Evolutionary conservation across 1,140 invertebrate genomes (phyloP), one percentile per base, ranked within the genome.

Genomic region (Drosophila subpulchrella): DNA sequence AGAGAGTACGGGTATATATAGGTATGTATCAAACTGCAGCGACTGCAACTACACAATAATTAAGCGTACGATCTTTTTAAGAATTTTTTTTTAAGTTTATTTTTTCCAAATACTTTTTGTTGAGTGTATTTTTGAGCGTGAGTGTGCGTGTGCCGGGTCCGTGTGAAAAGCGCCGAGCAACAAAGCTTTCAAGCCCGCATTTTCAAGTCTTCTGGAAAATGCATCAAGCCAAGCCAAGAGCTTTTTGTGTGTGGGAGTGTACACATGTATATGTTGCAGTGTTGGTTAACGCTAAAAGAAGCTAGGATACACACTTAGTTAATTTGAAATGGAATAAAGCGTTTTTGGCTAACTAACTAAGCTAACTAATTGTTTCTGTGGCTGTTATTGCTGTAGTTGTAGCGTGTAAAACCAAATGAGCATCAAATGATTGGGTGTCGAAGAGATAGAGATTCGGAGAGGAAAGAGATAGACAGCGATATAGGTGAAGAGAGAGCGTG

Each of bases 291-390:
- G 59, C 84, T 83, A 89, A 80, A 55, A 71, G 65, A 88, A 86
- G 76, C 84, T 88, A 88, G 78, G 48, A 88, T 81, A 88, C 83
- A 88, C 76, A 88, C 86, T 88, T 77, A 89, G 44, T 82, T 81
- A 74, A 84, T 77, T 86, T 65, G 72, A 75, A 75, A 74, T 75
- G 76, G 82, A 85, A 86, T 82, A 78, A 83, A 84, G 81, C 81
- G 44, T 80, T 84, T 72, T 76, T 58, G 66, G 54, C 75, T 83
- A 88, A 83, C 83, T 88, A 88, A 88, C 83, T 84, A 80, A 78
- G 66, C 68, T 71, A 72, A 72, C 68, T 72, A 72, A 72, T 71
- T 76, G 65, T 72, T 59, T 41, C 56, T 75, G 75, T 80, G 51
- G 17, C 51, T 62, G 54, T 65, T 50, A 38, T 67, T 82, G 61